Conservation (phyloP, 1,140 invertebrate genomes). For the Bradysia coprophila region DNA sequence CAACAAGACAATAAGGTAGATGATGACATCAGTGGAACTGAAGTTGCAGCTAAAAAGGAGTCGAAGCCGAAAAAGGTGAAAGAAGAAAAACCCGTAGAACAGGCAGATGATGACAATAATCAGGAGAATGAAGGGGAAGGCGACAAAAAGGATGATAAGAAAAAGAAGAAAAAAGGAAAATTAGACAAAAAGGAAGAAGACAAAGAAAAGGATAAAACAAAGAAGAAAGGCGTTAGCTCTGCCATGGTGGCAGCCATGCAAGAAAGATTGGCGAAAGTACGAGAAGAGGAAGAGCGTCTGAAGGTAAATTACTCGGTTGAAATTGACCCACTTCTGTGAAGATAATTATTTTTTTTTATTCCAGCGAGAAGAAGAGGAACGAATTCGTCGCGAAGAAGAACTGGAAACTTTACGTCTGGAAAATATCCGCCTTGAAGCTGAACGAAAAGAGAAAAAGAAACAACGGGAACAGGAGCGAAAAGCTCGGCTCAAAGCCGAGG, state of each 20-base stretch:
- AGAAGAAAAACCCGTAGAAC: constrained; percentile 12
- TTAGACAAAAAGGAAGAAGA: constrained; percentile 33
- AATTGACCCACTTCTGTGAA: not conserved
- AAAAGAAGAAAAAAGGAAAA: constrained; percentile 30
- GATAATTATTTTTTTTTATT: not conserved
- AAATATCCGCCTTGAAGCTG: constrained; percentile 61
- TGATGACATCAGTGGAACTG: not conserved
- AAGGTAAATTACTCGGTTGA: not conserved
- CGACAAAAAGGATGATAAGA: constrained; percentile 23
- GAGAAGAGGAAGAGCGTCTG: constrained; percentile 72
- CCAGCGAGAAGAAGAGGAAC: constrained; percentile 63
- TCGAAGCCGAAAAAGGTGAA: constrained; percentile 13
- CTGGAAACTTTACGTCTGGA: constrained; percentile 51
- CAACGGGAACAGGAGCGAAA: constrained; percentile 88
- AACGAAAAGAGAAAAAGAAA: constrained; percentile 79
- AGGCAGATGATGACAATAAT: constrained; percentile 11
- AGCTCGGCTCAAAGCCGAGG: constrained; percentile 84
- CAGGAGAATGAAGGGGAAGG: constrained; percentile 19
- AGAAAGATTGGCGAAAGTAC: constrained; percentile 68
- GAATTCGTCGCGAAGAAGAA: constrained; percentile 50
- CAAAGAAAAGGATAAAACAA: constrained; percentile 27
- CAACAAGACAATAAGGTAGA: not conserved
- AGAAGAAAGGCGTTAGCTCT: constrained; percentile 52
- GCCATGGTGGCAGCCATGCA: constrained; percentile 69
- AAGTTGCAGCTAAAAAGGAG: constrained; percentile 14